Conservation (phyloP, 1,140 invertebrate species). For the Homalodisca vitripennis region DNA sequence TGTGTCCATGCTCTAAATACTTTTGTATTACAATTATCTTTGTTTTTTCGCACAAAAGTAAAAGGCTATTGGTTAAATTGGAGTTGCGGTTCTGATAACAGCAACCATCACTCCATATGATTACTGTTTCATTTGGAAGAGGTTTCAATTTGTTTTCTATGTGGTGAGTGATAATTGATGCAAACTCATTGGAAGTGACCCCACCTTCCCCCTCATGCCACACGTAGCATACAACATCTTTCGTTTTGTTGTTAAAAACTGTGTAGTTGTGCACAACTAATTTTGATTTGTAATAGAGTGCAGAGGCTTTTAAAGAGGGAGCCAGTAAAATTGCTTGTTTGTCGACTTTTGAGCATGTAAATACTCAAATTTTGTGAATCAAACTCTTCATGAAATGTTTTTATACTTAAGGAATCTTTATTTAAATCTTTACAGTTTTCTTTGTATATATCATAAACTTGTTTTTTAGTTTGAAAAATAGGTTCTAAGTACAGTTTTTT, state of each 20-base stretch:
- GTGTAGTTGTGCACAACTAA: constrained; percentile 8
- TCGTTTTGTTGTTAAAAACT: constrained; percentile 8
- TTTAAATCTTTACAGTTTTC: too few relatives aligned
- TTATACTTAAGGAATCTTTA: neutral
- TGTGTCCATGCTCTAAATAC: constrained; percentile 11
- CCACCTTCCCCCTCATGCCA: constrained; percentile 1
- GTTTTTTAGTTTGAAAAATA: neutral
- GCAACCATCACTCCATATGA: neutral
- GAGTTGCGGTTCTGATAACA: neutral
- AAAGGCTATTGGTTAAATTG: neutral
- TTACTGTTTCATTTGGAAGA: neutral
- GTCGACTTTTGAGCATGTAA: neutral
- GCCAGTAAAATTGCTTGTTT: constrained; percentile 10
- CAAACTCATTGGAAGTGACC: too few relatives aligned
- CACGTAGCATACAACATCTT: constrained; percentile 2
- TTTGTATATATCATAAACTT: neutral
- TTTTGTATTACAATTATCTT: neutral
- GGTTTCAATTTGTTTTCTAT: neutral
- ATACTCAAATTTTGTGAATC: neutral
- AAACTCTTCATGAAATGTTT: neutral
- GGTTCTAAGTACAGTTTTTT: neutral
- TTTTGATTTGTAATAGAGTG: neutral
- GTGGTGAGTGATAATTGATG: too few relatives aligned
- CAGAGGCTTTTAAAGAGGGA: too few relatives aligned
- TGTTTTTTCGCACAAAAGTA: too few relatives aligned